Conservation (phyloP, 92 coral and sea anemone species). For the Montipora capitata region DNA sequence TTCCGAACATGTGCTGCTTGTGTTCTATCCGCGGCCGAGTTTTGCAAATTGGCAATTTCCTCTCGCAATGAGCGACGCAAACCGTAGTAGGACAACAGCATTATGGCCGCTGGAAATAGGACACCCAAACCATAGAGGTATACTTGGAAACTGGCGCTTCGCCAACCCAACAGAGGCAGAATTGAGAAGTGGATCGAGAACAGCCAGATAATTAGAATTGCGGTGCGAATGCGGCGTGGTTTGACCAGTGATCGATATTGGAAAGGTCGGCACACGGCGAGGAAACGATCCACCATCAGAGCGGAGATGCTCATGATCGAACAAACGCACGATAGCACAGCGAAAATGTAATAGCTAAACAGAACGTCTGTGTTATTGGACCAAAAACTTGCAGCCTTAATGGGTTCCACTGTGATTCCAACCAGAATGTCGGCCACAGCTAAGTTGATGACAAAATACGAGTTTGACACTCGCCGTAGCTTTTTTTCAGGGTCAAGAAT, state of each 20-base stretch:
- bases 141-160: conserved; percentile 80
- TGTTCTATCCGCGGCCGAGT: conserved; percentile 38
- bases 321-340: conserved; percentile 88
- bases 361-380: conserved; percentile 61
- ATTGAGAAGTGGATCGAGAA: conserved; percentile 86
- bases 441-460: conserved; percentile 80
- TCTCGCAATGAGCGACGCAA: conserved; percentile 65
- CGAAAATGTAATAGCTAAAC: conserved; percentile 82
- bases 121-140: conserved; percentile 84
- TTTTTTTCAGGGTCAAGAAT: conserved; percentile 81
- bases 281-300: conserved; percentile 83
- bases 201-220: conserved; percentile 76
- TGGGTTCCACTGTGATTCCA: conserved; percentile 86
- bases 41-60: conserved; percentile 61
- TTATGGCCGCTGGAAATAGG: conserved; percentile 70
- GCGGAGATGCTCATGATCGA: conserved; percentile 85
- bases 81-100: conserved; percentile 83
- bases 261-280: conserved; percentile 88
- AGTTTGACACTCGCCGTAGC: conserved; percentile 81
- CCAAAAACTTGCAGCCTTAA: conserved; percentile 89
- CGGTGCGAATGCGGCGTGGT: conserved; percentile 60
- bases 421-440: conserved; percentile 89
- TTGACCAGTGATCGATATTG: conserved; percentile 74
- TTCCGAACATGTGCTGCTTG: conserved; percentile 66
- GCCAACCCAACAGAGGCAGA: conserved; percentile 86